These are phyloP conservation scores for Myotis brandtii DNA, from an alignment of 2,113 vertebrate species.

Conservation along the genomic window DNA sequence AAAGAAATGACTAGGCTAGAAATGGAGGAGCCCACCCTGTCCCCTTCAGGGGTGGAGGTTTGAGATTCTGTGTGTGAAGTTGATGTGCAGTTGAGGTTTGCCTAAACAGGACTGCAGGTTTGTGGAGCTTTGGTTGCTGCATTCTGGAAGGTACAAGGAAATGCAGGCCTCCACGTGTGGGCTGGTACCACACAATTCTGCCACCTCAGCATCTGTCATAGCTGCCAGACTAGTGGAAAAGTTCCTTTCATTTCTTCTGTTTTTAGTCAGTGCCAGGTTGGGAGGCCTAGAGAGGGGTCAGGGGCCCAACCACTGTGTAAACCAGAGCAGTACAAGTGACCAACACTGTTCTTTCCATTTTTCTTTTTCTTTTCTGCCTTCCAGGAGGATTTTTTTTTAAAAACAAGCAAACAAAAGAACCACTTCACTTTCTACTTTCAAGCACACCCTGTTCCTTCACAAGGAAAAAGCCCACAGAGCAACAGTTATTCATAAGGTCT, in stretches of 20 bases:
- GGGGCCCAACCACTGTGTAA: neutral
- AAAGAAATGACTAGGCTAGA: neutral
- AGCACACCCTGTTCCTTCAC: slow-evolving; percentile 56
- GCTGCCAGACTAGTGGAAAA: neutral
- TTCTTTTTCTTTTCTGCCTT: slow-evolving; percentile 31
- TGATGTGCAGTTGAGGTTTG: neutral
- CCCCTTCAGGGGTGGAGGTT: neutral
- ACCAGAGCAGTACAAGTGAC: neutral
- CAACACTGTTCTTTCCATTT: neutral
- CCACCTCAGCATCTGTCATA: neutral
- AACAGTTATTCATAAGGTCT: slow-evolving; percentile 13
- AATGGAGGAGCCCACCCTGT: neutral
- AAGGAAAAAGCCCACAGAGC: neutral
- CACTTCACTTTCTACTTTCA: neutral
- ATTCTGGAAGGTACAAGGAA: neutral
- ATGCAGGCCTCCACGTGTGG: neutral
- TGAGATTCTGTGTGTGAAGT: neutral
- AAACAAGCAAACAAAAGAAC: neutral
- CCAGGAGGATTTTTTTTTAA: slow-evolving; percentile 18
- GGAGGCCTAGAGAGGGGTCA: neutral
- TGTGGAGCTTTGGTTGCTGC: neutral
- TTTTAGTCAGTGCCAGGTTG: neutral
- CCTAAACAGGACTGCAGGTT: too few relatives aligned
- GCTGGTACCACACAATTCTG: neutral
- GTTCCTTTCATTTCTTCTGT: slow-evolving; percentile 10